These are phyloP conservation scores for Corbicula japonica DNA, from an alignment of 2,888 invertebrate species.

Conservation along the genomic window DNA sequence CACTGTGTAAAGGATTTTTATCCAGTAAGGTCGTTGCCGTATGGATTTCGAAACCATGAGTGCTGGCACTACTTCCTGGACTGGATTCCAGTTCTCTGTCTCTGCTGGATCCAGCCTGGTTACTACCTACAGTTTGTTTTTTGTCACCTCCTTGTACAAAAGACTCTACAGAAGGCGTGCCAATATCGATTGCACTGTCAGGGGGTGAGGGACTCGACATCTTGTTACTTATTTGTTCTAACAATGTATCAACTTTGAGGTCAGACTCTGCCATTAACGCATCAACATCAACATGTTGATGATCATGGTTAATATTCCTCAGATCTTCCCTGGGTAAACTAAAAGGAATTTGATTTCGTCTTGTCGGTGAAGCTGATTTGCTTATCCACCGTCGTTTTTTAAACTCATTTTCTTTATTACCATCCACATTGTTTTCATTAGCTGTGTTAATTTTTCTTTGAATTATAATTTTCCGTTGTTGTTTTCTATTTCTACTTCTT, in stretches of 20 bases:
- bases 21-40: too few relatives aligned
- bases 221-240: constrained; percentile 54
- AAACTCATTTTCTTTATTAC: constrained; percentile 20
- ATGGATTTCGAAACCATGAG: constrained; percentile 11
- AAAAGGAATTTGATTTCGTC: constrained; percentile 16
- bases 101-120: constrained; percentile 10
- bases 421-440: constrained; percentile 35
- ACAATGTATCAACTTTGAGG: constrained; percentile 53
- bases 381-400: constrained; percentile 39
- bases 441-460: constrained; percentile 55
- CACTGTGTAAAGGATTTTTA: too few relatives aligned
- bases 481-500: constrained; percentile 49
- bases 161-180: constrained; percentile 74
- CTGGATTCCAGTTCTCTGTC: constrained; percentile 38
- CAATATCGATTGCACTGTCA: constrained; percentile 78
- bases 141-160: constrained; percentile 52
- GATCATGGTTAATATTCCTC: constrained; percentile 5
- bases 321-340: constrained; percentile 22
- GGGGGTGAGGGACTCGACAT: constrained; percentile 68
- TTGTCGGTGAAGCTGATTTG: constrained; percentile 45
- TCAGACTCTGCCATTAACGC: constrained; percentile 52
- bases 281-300: constrained; percentile 49
- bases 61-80: constrained; percentile 48
- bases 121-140: constrained; percentile 17
- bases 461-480: constrained; percentile 52